Conservation (phyloP, 2,113 vertebrate species). For the Genyomyrus donnyi region DNA sequence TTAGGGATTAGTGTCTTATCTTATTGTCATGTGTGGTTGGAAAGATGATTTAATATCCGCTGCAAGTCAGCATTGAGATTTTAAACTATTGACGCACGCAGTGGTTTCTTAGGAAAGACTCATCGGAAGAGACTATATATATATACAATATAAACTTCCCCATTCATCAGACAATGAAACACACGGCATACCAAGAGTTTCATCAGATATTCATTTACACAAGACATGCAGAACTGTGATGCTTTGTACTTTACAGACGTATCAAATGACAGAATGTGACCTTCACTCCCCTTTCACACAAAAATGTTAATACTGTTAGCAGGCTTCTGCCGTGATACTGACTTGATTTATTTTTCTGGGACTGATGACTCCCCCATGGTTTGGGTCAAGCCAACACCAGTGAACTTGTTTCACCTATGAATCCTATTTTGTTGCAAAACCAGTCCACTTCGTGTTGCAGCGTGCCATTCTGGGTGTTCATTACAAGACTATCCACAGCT, state of each 20-base stretch:
- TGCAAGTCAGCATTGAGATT: background rate
- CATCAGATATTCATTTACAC: background rate
- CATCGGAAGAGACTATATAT: background rate
- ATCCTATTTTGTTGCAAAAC: background rate
- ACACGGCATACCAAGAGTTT: background rate
- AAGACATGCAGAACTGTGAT: background rate
- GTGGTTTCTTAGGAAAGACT: background rate
- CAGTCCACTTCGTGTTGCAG: background rate
- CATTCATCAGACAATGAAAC: background rate
- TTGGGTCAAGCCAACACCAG: background rate
- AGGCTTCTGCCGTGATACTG: background rate
- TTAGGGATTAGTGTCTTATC: background rate
- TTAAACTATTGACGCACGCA: background rate
- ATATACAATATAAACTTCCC: background rate
- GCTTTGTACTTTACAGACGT: too few relatives aligned
- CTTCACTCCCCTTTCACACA: background rate
- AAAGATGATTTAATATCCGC: background rate
- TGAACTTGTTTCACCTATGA: background rate
- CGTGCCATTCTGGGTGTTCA: background rate
- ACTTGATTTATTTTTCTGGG: background rate
- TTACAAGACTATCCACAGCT: background rate
- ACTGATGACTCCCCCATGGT: background rate
- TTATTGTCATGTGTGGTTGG: background rate
- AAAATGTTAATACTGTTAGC: background rate
- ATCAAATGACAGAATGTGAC: background rate